Conservation (phyloP, 2,113 vertebrate species). For the Cyanoramphus novaezelandiae region DNA sequence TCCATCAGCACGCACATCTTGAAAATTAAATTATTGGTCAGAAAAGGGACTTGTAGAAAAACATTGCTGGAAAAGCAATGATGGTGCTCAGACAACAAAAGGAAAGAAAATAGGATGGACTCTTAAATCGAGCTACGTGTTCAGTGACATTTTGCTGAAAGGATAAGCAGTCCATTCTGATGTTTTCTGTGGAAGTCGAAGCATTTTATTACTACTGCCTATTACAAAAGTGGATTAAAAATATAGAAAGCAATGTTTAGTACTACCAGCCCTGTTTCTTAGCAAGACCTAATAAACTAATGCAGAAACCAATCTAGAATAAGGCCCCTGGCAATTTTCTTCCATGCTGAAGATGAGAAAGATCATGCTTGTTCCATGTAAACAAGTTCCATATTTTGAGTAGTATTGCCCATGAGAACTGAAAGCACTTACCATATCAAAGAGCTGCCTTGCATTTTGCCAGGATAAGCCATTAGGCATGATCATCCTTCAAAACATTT, state of each 20-base stretch:
- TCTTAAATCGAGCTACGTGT: accelerated
- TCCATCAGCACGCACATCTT: background rate
- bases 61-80: accelerated
- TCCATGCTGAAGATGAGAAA: background rate
- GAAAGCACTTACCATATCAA: background rate
- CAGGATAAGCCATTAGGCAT: background rate
- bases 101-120: background rate
- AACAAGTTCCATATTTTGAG: background rate
- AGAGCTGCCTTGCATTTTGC: background rate
- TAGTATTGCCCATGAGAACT: background rate
- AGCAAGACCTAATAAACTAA: background rate
- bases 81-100: background rate
- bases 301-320: background rate
- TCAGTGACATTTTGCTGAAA: background rate
- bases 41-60: background rate
- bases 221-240: background rate
- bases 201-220: background rate
- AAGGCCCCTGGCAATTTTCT: background rate
- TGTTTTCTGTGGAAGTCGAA: background rate
- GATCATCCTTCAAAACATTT: background rate
- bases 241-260: background rate
- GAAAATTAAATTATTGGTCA: background rate
- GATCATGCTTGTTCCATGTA: background rate
- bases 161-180: background rate
- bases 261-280: background rate